Evolutionary conservation across 23 tunicate species (phyloP), one percentile per base, ranked within the genome.

Genomic region (Phallusia fumigata): DNA sequence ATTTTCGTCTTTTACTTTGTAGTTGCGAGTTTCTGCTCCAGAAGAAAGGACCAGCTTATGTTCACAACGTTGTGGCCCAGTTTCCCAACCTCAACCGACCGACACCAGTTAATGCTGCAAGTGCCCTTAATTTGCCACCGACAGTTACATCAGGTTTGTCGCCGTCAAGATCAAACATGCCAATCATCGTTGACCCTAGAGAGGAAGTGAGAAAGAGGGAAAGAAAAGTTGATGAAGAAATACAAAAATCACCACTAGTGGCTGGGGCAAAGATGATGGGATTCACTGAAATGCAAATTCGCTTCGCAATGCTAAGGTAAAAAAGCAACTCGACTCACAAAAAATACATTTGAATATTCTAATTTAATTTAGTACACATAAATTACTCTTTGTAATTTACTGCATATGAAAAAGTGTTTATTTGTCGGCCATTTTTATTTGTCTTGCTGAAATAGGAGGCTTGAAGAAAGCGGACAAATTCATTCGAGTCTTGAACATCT

Each of bases 11-110:
- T n/a, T n/a, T n/a, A n/a, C n/a, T 44, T 74, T 40, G 1, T 74
- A 84, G 87, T 28, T 85, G 88, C 65, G 88, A 85, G 36, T 85
- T 65, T 79, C 10, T 85, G 40, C 74, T 85, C 51, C 78, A 79
- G 31, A 40, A 44, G 22, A 85, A 79, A 85, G 77, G 77, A 33
- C 77, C 77, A 18, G 77, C 77, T 32, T 74, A 33, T 74, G 35
- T 74, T 74, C 40, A 79, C 78, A 47, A 47, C 45, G 77, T 85
- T 52, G 69, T 72, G 12, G 26, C 79, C 49, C 78, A 40, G 32
- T 85, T 65, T 79, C 88, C 88, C 65, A 65, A 72, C 44, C 35
- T 85, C 30, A 34, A 65, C 65, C 65, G 88, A 65, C 88, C 88
- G 19, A 33, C 77, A 19, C 36, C 77, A 58, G 69, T 58, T 21